Base-by-base conservation (phyloP, 2,888 invertebrate species). In the Brachyptera risi region DNA sequence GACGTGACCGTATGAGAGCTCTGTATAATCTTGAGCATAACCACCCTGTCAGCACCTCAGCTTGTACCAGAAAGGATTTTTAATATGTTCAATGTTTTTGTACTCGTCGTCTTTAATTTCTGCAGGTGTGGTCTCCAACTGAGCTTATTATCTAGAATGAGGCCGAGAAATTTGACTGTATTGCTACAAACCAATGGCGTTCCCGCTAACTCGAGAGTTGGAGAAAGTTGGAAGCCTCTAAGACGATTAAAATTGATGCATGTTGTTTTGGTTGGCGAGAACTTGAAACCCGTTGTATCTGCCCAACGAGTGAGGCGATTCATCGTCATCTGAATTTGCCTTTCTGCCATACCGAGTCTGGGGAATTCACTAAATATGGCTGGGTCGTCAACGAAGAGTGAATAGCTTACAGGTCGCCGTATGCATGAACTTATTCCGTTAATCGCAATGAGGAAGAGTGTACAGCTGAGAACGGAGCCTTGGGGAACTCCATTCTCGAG, bases 401-500 rank as follows among this genome's bases (percentile, higher is more conserved):
- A 38, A 5, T 13, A 13, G 13, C 38, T 13, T 15, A 38, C 38
- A 13, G 38, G 38, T 5, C n/a, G 13, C 15, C 38, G 38, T 5
- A 38, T 38, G 38, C 38, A 38, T n/a, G n/a, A n/a, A n/a, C n/a
- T n/a, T n/a, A n/a, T n/a, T n/a, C n/a, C n/a, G n/a, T n/a, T n/a
- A n/a, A 38, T 38, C n/a, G 38, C 38, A 15, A 38, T 38, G n/a
- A 15, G n/a, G 15, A 38, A 38, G n/a, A 38, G 38, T 13, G 38
- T 38, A 38, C 13, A 13, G 15, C 38, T 38, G 38, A 38, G 38
- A 11, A 38, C 38, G 15, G n/a, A 5, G 38, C 38, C 44, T 17
- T 44, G 44, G 1, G 63, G 61, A 1, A 63, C 58, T n/a, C 63
- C 63, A 21, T 58, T 58, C 11, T 50, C 40, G 17, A 49, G 1